A percentile compares a stretch with the other conserved stretches of the same genome.
phyloP scores from a whole-genome alignment of 2,797 vertebrate genomes.

The Hipposideros larvatus region DNA sequence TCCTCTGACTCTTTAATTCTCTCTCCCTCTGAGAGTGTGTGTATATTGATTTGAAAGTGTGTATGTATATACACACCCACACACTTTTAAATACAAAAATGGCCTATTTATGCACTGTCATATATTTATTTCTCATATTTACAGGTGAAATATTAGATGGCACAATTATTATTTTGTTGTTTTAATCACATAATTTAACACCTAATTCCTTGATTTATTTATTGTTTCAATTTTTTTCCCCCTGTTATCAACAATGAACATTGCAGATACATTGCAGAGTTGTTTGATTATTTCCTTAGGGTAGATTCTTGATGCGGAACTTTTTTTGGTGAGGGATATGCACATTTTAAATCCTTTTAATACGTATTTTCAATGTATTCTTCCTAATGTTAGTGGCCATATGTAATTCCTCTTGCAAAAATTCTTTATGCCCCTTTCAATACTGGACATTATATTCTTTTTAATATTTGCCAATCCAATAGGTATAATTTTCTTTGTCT shows the following conservation, averaged over 20 bases:
- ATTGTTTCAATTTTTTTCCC: neutral
- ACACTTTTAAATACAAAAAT: neutral
- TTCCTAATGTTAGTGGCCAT: neutral
- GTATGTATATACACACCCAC: accelerated
- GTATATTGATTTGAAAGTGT: neutral
- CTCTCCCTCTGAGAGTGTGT: neutral
- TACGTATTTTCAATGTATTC: neutral
- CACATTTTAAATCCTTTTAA: neutral
- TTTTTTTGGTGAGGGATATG: neutral
- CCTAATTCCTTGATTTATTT: neutral
- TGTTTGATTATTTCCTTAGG: slow-evolving; percentile 18
- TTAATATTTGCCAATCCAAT: neutral
- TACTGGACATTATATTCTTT: neutral
- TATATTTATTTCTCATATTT: neutral
- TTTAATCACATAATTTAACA: neutral
- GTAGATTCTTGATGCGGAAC: neutral
- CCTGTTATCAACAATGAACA: neutral
- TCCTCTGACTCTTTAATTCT: neutral
- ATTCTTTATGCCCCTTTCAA: neutral
- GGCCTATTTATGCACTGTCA: neutral
- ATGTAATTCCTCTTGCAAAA: neutral
- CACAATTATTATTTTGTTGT: neutral
- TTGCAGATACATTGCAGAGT: neutral
- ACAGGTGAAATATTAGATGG: slow-evolving; percentile 13
- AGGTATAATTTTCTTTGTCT: neutral